These are phyloP conservation scores for Brassicogethes aeneus DNA, from an alignment of 2,888 invertebrate genomes.

Conservation along the genomic window DNA sequence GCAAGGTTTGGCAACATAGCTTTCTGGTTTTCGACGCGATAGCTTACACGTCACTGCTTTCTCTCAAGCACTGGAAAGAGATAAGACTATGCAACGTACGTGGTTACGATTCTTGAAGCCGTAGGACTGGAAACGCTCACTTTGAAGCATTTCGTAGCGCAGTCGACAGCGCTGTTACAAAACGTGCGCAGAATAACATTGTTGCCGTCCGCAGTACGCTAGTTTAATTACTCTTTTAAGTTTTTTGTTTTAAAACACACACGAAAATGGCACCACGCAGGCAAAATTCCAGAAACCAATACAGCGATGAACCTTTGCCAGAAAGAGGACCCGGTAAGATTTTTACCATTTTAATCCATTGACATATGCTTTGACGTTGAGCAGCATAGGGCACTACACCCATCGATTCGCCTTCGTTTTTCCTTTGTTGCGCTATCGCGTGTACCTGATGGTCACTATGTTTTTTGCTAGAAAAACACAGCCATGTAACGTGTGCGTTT, in stretches of 20 bases:
- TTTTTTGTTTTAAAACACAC: background rate
- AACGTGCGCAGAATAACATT: too few species aligned
- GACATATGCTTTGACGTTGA: conserved; percentile 1
- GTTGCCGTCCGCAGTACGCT: conserved; percentile 4
- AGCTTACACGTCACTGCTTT: background rate
- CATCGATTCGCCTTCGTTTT: background rate
- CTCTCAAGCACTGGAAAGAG: background rate
- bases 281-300: conserved; percentile 30
- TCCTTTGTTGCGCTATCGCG: too few species aligned
- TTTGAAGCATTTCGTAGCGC: background rate
- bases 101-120: background rate
- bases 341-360: too few species aligned
- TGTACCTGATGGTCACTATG: too few species aligned
- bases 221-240: conserved; percentile 5
- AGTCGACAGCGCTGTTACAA: too few species aligned
- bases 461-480: too few species aligned
- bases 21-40: background rate
- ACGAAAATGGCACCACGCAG: conserved; percentile 41
- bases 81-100: background rate
- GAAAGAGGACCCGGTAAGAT: conserved; percentile 48
- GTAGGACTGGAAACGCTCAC: background rate
- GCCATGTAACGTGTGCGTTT: too few species aligned
- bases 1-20: background rate
- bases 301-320: conserved; percentile 38
- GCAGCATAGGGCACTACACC: too few species aligned